phyloP scores from a whole-genome alignment of 2,888 invertebrate genomes.

The Drosophila vallismaia region DNA sequence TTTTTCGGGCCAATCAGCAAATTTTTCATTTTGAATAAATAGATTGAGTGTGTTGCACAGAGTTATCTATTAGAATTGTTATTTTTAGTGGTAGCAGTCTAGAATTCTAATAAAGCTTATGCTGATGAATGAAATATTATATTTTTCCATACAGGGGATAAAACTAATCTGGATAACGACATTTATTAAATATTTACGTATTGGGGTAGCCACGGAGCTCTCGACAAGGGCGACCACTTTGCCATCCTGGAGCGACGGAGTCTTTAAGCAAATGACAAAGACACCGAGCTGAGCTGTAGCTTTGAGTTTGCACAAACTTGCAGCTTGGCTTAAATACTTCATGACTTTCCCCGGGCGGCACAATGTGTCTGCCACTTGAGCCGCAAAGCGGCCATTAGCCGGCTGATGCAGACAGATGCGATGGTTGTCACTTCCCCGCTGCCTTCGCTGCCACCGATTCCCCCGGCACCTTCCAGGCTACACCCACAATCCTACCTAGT shows the following conservation, averaged over 20 bases:
- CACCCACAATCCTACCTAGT: background rate
- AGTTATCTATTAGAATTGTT: constrained; percentile 2
- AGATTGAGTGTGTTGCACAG: constrained; percentile 7
- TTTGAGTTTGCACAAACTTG: constrained; percentile 33
- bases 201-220: background rate
- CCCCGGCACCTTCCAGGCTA: constrained; percentile 20
- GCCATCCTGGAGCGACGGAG: background rate
- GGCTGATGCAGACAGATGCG: constrained; percentile 63
- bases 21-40: constrained; percentile 22
- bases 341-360: constrained; percentile 39
- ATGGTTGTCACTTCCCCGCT: constrained; percentile 28
- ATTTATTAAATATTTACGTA: constrained; percentile 3
- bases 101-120: background rate
- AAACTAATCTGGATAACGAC: background rate
- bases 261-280: constrained; percentile 27
- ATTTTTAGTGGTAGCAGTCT: background rate
- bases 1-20: constrained; percentile 28
- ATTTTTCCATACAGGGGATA: background rate
- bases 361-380: constrained; percentile 56
- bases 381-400: constrained; percentile 77
- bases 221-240: constrained; percentile 1
- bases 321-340: constrained; percentile 43
- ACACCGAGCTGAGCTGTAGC: constrained; percentile 5
- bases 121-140: background rate
- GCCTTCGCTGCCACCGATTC: background rate